Evolutionary conservation across 2,113 vertebrate genomes (phyloP), one percentile per base, ranked within the genome.

Genomic region (Clarias gariepinus): DNA sequence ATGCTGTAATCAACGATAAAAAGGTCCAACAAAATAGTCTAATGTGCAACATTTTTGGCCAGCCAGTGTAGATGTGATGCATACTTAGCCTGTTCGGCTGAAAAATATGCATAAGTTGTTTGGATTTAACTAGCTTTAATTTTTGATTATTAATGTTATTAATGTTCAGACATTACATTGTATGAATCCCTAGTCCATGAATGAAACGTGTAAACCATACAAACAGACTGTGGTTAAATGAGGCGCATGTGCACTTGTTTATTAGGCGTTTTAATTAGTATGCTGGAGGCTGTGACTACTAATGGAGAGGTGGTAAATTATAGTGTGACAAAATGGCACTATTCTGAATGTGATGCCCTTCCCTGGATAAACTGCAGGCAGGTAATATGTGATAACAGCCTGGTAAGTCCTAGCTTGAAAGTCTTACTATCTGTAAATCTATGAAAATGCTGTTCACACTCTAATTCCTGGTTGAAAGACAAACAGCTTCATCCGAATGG

Each of bases 341-440:
- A 4, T n/a, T 25, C 1, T 76, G 73, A 12, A 73, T 21, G 36
- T 73, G 41, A 23, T 71, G 30, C 30, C 30, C 16, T 36, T 71
- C 18, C 2, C 33, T 23, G 33, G 4, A 76, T 52, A 76, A 52
- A 33, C 18, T 55, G 6, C 19, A 55, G 36, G 60, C 18, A 85
- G 58, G 9, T 78, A 64, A 64, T 63, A 85, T 79, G 60, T 25
- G 28, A 68, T 57, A 71, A 58, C n/a, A 47, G 28, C 18, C 57
- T 58, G 71, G 19, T 12, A 30, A 63, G 25, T 64, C 16, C 47
- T 55, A 78, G 10, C 30, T 36, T 66, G 47, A 80, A 85, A 78
- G 21, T 80, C 74, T 78, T 41, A 53, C 61, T 68, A 80, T 69
- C 76, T 69, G 53, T 36, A 85, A 68, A 86, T 86, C 84, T 68